Evolutionary conservation across 2,797 vertebrate species (phyloP).

Genomic region (Prunella strophiata): DNA sequence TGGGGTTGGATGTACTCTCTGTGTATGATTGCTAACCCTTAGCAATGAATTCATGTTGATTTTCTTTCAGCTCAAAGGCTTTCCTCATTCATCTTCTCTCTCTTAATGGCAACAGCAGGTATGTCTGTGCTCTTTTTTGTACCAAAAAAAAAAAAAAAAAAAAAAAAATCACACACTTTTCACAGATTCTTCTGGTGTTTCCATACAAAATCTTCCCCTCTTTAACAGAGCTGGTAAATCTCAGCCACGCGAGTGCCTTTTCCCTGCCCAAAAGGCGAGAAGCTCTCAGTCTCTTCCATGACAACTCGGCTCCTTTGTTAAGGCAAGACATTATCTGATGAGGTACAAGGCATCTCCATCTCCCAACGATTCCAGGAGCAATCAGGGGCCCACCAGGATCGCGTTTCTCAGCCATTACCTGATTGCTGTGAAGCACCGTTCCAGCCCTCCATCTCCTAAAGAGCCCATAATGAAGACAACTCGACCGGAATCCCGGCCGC

Average conservation of each 20-base stretch:
- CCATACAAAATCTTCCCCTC: not conserved
- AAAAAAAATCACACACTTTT: not conserved
- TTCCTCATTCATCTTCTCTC: constrained; percentile 30
- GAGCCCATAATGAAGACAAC: constrained; percentile 11
- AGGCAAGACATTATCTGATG: not conserved
- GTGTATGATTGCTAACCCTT: not conserved
- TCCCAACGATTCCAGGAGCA: not conserved
- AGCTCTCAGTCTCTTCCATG: not conserved
- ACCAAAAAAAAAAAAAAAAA: not conserved
- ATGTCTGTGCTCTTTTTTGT: not conserved
- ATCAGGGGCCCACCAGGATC: not conserved
- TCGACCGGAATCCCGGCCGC: not conserved
- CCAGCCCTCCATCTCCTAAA: constrained; percentile 11
- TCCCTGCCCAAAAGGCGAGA: not conserved
- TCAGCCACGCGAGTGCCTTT: not conserved
- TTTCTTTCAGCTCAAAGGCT: constrained; percentile 42
- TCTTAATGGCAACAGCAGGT: constrained; percentile 40
- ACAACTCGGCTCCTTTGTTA: constrained; percentile 3
- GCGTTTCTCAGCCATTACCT: constrained; percentile 27
- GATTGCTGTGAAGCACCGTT: not conserved
- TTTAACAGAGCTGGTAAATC: not conserved
- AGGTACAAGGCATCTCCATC: not conserved
- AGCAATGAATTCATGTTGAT: constrained; percentile 46
- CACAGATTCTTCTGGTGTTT: not conserved
- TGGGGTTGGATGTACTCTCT: not conserved